phyloP scores from a whole-genome alignment of 2,888 invertebrate species.

The Drosophila kambysellisi region DNA sequence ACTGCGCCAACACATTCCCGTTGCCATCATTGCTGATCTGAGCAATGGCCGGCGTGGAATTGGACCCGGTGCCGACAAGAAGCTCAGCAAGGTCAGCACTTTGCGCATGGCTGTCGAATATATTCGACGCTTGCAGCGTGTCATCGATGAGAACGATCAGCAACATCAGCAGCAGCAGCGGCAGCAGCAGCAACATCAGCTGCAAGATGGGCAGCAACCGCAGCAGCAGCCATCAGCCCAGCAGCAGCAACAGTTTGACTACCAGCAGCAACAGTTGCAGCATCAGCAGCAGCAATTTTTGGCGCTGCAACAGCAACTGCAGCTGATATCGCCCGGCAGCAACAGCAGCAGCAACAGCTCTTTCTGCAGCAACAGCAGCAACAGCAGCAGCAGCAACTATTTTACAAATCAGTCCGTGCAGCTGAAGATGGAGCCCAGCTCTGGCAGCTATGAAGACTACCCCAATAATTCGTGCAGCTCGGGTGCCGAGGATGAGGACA shows the following conservation, averaged over 20 bases:
- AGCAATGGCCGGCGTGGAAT: conserved; percentile 88
- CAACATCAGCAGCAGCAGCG: conserved; percentile 44
- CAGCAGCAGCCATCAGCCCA: conserved; percentile 42
- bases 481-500: conserved; percentile 94
- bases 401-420: conserved; percentile 15
- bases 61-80: conserved; percentile 90
- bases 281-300: conserved; percentile 47
- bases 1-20: conserved; percentile 94
- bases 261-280: conserved; percentile 43
- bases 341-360: conserved; percentile 38
- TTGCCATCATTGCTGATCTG: conserved; percentile 90
- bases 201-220: conserved; percentile 9
- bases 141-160: conserved; percentile 80
- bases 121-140: conserved; percentile 91
- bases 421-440: conserved; percentile 83
- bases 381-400: conserved; percentile 33
- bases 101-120: conserved; percentile 95
- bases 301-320: conserved; percentile 54
- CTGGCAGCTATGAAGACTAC: conserved; percentile 88
- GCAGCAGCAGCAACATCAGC: conserved; percentile 23
- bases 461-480: conserved; percentile 85
- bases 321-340: conserved; percentile 48
- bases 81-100: conserved; percentile 95
- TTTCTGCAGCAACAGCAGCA: conserved; percentile 25
- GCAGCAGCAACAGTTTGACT: conserved; percentile 52